phyloP scores from a whole-genome alignment of 2,797 vertebrate species.

The Picus viridis region DNA sequence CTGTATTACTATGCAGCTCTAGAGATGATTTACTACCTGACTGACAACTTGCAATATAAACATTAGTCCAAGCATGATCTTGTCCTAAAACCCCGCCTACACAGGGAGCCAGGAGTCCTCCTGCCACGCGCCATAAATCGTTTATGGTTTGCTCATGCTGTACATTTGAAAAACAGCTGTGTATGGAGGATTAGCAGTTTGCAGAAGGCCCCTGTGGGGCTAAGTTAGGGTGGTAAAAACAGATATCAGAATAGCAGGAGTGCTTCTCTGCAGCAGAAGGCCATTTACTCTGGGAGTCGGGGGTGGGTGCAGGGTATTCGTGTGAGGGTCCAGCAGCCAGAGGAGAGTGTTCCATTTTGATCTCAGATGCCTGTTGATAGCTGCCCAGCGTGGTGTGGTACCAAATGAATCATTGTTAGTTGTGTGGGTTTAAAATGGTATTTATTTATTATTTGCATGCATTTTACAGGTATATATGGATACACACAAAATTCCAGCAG shows the following conservation, averaged over 20 bases:
- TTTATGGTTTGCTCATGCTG: constrained; percentile 75
- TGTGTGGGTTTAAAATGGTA: not conserved
- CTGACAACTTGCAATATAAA: constrained; percentile 71
- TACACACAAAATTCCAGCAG: not conserved
- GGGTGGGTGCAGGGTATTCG: not conserved
- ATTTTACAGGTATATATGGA: not conserved
- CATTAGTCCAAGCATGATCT: constrained; percentile 78
- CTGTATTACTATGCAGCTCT: not conserved
- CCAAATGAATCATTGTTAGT: not conserved
- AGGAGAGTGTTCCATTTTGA: not conserved
- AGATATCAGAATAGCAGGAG: not conserved
- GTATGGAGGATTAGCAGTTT: constrained; percentile 72
- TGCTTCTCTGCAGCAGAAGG: constrained; percentile 27
- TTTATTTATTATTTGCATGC: not conserved
- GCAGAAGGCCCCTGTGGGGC: constrained; percentile 63
- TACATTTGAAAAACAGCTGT: constrained; percentile 75
- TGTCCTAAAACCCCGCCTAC: constrained; percentile 71
- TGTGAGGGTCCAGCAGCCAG: not conserved
- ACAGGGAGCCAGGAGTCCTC: constrained; percentile 73
- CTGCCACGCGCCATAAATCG: constrained; percentile 82
- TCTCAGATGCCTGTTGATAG: not conserved
- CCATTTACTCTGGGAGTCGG: constrained; percentile 21
- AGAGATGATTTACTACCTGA: constrained; percentile 57
- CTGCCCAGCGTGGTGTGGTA: not conserved
- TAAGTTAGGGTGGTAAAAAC: constrained; percentile 66